Conservation (phyloP, 2,888 invertebrate species). For the Caenorhabditis sinica region DNA sequence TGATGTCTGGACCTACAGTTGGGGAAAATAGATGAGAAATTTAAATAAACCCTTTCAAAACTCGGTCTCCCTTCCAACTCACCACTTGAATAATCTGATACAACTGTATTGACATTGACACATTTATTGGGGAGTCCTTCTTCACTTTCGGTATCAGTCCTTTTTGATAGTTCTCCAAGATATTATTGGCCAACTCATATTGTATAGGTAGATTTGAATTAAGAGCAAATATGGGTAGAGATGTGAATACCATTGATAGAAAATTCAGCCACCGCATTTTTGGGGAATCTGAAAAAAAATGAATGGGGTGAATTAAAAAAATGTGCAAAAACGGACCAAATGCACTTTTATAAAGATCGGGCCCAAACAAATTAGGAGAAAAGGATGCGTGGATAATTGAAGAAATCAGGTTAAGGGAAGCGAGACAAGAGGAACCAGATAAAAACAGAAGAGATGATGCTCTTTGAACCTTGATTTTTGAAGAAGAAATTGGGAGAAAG, state of each 20-base stretch:
- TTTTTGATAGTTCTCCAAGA: conserved; percentile 64
- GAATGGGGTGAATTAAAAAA: background rate
- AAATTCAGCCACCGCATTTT: background rate
- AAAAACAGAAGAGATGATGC: background rate
- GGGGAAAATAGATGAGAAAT: background rate
- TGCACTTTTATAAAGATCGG: background rate
- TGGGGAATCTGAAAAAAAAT: conserved; percentile 2
- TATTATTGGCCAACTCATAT: conserved; percentile 62
- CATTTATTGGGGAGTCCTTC: conserved; percentile 59
- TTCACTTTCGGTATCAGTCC: conserved; percentile 60
- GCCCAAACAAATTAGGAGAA: background rate
- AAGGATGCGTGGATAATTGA: background rate
- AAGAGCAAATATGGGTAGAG: background rate
- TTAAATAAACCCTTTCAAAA: background rate
- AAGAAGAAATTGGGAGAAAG: too few relatives aligned
- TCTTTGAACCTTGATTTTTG: conserved; percentile 4
- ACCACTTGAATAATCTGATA: conserved; percentile 74
- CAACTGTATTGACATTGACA: conserved; percentile 61
- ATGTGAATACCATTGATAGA: background rate
- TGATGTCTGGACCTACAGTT: background rate
- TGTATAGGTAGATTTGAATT: conserved; percentile 51
- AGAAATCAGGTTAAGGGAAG: background rate
- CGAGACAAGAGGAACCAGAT: background rate
- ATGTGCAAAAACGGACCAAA: background rate
- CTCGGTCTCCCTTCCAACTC: background rate